Base-by-base conservation (phyloP, 2,888 invertebrate species). In the Amphipyra tragopoginis region DNA sequence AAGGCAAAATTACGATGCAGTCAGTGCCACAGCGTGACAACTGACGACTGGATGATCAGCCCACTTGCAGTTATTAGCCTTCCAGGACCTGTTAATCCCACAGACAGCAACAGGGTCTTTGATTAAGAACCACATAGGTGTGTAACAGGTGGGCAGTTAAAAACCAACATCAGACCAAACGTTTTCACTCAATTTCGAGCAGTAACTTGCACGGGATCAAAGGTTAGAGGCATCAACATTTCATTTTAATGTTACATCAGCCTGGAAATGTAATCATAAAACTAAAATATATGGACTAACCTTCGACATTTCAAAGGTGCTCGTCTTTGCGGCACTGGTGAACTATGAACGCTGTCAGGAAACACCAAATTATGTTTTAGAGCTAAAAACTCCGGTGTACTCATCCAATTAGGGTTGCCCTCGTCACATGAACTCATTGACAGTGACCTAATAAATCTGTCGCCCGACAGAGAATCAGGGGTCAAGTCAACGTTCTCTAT, bases 301-400 rank as follows among this genome's bases (percentile, higher is more conserved):
- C 95, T 94, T 87, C 96, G 92, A 86, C 96, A 96, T 92, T 96
- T 96, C 58, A 96, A 90, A 54, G 96, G 95, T 7, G 95, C 92
- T 78, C 96, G 96, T 50, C 96, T 95, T 47, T 96, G 96, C 44
- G 97, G 95, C 29, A 97, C 96, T 0, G 98, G 97, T 0, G 97
- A 97, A 40, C 97, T 97, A 50, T 96, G 97, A 10, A 96, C 96
- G 83, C 97, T 97, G 65, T 98, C 97, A 1, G 97, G 97, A 86
- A 97, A 97, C 42, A 96, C 96, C 68, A 97, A 90, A 87, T 97
- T 97, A 83, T 97, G 97, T 83, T 97, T 97, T 65, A 97, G 94
- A 1, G 97, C 97, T 62, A 98, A 86, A 54, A 97, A 95, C 84
- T 98, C 97, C 0, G 97, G 97, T 0, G 97, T 97, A 61, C 96